phyloP scores from a whole-genome alignment of 2,797 vertebrate species.

The Catamblyrhynchus diadema region DNA sequence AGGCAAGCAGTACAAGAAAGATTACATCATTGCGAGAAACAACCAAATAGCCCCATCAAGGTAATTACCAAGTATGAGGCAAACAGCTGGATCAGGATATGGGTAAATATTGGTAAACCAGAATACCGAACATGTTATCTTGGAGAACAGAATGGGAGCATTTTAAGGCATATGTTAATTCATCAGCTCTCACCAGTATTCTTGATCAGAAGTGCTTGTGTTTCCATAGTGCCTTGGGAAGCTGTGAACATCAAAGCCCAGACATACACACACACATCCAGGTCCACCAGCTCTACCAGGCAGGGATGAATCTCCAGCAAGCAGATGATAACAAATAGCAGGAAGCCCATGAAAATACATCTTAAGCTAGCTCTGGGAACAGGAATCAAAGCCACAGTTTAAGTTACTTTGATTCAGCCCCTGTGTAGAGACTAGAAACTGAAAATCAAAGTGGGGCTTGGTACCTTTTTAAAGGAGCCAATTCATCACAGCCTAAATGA shows the following conservation, averaged over 20 bases:
- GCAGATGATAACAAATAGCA: constrained; percentile 12
- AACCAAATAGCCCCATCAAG: constrained; percentile 11
- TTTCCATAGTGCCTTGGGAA: not conserved
- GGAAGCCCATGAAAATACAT: not conserved
- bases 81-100: not conserved
- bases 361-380: not conserved
- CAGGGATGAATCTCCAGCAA: not conserved
- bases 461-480: not conserved
- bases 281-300: not conserved
- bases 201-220: not conserved
- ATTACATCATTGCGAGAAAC: constrained; percentile 32
- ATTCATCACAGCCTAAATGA: not conserved
- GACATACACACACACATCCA: not conserved
- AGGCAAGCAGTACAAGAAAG: not conserved
- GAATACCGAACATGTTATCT: not conserved
- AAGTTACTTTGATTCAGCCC: constrained; percentile 22
- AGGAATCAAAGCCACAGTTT: not conserved
- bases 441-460: constrained; percentile 22
- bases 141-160: not conserved
- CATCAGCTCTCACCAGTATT: not conserved
- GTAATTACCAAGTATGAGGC: constrained; percentile 27
- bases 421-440: not conserved
- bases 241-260: not conserved
- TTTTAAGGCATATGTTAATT: constrained; percentile 22
- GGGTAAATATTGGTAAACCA: constrained; percentile 20